Evolutionary conservation across 2,888 invertebrate genomes (phyloP).

Genomic region (Standfussiana lucernea): DNA sequence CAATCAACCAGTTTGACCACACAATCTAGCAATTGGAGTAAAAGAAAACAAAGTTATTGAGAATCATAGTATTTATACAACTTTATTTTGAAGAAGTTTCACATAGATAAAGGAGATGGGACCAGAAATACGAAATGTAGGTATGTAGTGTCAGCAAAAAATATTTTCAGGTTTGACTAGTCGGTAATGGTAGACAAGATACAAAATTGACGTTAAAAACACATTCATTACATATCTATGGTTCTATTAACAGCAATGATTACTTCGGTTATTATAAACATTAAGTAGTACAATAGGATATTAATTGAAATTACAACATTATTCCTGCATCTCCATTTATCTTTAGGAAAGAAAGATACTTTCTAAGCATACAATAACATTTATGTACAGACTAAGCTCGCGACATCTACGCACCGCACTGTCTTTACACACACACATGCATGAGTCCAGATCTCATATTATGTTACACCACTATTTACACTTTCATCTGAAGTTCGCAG

Average conservation of each 20-base stretch:
- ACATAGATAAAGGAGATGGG: slow-evolving; percentile 74
- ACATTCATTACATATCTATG: slow-evolving; percentile 48
- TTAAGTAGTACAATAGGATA: slow-evolving; percentile 41
- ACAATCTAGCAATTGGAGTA: not conserved
- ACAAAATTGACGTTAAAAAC: slow-evolving; percentile 51
- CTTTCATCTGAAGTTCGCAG: slow-evolving; percentile 67
- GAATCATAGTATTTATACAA: slow-evolving; percentile 79
- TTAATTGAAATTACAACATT: slow-evolving; percentile 40
- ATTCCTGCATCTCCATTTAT: slow-evolving; percentile 70
- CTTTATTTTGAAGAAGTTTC: slow-evolving; percentile 76
- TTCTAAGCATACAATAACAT: slow-evolving; percentile 84
- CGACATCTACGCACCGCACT: slow-evolving; percentile 79
- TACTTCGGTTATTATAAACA: slow-evolving; percentile 43
- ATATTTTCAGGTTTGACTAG: slow-evolving; percentile 54
- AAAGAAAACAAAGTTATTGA: slow-evolving; percentile 67
- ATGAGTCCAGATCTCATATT: slow-evolving; percentile 68
- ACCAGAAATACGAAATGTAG: slow-evolving; percentile 60
- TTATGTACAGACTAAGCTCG: slow-evolving; percentile 87
- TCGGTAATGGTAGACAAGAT: slow-evolving; percentile 43
- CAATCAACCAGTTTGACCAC: not conserved
- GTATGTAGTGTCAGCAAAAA: slow-evolving; percentile 50
- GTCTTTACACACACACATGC: slow-evolving; percentile 75
- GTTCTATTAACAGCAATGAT: slow-evolving; percentile 48
- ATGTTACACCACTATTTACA: slow-evolving; percentile 76
- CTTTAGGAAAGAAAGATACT: slow-evolving; percentile 77